A percentile compares a stretch with the other conserved stretches of the same genome.
These are phyloP conservation scores for Drosophila maculinotata DNA, from an alignment of 2,888 invertebrate species.

Conservation along the genomic window DNA sequence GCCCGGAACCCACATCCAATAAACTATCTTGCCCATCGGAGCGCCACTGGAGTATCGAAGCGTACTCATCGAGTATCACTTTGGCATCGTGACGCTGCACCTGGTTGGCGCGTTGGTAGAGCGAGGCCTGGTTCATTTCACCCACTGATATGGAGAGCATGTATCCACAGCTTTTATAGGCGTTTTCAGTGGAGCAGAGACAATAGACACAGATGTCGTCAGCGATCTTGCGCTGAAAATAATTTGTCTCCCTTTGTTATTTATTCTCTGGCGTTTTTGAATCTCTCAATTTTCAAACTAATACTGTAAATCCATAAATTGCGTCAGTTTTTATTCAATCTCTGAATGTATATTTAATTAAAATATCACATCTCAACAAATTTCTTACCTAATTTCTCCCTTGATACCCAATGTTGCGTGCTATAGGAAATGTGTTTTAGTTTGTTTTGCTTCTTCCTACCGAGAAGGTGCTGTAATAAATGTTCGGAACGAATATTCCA, in stretches of 20 bases:
- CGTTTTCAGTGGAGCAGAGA: constrained; percentile 1
- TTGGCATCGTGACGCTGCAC: constrained; percentile 89
- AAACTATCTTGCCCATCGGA: constrained; percentile 86
- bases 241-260: not conserved
- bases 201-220: constrained; percentile 29
- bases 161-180: constrained; percentile 59
- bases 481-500: too few relatives aligned
- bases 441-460: too few relatives aligned
- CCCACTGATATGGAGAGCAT: constrained; percentile 46
- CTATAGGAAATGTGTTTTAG: too few relatives aligned
- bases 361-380: too few relatives aligned
- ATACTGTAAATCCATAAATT: not conserved
- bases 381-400: too few relatives aligned
- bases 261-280: not conserved
- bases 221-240: constrained; percentile 9
- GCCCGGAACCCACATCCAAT: constrained; percentile 91
- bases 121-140: constrained; percentile 88
- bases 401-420: too few relatives aligned
- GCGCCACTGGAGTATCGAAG: constrained; percentile 87
- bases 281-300: too few relatives aligned
- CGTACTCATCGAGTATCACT: constrained; percentile 88
- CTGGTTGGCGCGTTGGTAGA: constrained; percentile 89
- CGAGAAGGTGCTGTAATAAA: too few relatives aligned
- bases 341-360: too few relatives aligned
- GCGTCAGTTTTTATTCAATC: not conserved